These are phyloP conservation scores for Sakesphorus luctuosus DNA, from an alignment of 2,113 vertebrate genomes.

Conservation along the genomic window DNA sequence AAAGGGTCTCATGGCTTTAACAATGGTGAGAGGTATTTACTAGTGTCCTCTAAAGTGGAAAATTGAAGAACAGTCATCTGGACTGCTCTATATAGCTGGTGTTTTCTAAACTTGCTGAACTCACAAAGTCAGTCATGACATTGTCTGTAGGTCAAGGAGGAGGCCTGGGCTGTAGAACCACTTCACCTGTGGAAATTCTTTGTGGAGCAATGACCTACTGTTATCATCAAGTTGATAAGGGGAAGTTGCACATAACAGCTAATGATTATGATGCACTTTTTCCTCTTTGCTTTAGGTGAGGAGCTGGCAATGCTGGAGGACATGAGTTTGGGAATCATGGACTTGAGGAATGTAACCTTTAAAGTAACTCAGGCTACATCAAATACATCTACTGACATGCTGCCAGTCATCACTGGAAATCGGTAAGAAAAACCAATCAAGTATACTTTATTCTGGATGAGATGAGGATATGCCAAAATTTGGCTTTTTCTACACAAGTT, in stretches of 20 bases:
- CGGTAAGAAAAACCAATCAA: slow-evolving; percentile 63
- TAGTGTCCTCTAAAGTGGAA: neutral
- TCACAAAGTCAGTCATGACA: neutral
- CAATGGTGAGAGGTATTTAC: neutral
- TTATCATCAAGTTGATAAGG: neutral
- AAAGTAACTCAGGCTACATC: slow-evolving; percentile 95
- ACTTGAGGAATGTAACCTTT: slow-evolving; percentile 96
- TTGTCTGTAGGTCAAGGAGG: neutral
- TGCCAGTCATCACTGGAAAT: slow-evolving; percentile 97
- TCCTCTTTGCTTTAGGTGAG: slow-evolving; percentile 81
- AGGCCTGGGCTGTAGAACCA: neutral
- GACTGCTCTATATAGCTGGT: neutral
- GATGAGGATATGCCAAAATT: neutral
- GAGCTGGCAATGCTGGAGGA: slow-evolving; percentile 97
- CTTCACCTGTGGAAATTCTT: neutral
- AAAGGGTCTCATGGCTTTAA: neutral
- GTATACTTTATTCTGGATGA: neutral
- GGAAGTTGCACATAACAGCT: neutral
- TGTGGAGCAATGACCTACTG: neutral
- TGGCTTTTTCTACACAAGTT: neutral
- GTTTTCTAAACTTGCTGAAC: neutral
- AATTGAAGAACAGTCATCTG: neutral
- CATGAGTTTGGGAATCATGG: slow-evolving; percentile 97
- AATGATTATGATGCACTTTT: neutral
- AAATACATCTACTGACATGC: slow-evolving; percentile 87